These are phyloP conservation scores for Deilephila porcellus DNA, from an alignment of 2,888 invertebrate genomes.

Conservation along the genomic window DNA sequence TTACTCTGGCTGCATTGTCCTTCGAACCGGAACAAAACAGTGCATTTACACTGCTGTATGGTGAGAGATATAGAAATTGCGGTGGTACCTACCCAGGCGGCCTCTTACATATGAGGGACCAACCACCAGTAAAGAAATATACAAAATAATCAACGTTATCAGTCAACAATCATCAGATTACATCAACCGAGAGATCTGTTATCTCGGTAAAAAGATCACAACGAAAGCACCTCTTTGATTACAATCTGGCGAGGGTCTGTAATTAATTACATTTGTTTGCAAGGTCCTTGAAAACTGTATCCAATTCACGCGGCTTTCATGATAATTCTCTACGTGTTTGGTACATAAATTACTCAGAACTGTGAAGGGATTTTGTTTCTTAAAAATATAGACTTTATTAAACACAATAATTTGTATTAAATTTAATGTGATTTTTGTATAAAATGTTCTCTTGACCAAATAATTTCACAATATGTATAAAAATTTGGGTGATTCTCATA, in stretches of 20 bases:
- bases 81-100: too few relatives aligned
- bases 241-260: conserved; percentile 31
- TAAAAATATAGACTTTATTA: too few relatives aligned
- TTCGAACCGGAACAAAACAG: too few relatives aligned
- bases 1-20: too few relatives aligned
- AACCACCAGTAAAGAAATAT: background rate
- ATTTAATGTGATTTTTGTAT: too few relatives aligned
- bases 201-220: background rate
- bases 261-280: conserved; percentile 51
- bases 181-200: background rate
- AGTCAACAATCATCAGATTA: background rate
- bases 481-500: too few relatives aligned
- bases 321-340: conserved; percentile 18
- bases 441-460: too few relatives aligned
- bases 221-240: conserved; percentile 35
- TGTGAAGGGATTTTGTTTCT: background rate
- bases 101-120: too few relatives aligned
- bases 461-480: too few relatives aligned
- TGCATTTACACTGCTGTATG: too few relatives aligned
- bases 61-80: too few relatives aligned
- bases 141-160: background rate
- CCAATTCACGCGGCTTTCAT: conserved; percentile 37
- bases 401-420: too few relatives aligned
- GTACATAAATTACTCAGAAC: background rate
- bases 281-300: conserved; percentile 42